A percentile compares a stretch with the other conserved stretches of the same genome.
Conservation (phyloP, 2,113 vertebrate genomes). For the Menura novaehollandiae region DNA sequence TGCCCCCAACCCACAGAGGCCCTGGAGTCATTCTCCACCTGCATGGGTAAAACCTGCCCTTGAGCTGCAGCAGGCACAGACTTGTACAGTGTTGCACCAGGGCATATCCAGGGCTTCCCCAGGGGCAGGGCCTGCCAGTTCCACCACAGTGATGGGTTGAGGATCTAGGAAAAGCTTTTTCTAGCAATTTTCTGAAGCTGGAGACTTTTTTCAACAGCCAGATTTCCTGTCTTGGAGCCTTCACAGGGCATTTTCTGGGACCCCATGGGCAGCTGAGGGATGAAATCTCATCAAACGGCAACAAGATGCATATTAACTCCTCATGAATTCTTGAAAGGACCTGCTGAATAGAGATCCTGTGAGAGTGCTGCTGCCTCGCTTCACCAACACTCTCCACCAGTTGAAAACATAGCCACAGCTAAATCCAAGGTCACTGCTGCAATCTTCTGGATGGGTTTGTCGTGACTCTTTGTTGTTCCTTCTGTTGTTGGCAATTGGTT, state of each 20-base stretch:
- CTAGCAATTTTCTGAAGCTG: not conserved
- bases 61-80: not conserved
- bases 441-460: not conserved
- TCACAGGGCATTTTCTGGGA: not conserved
- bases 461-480: not conserved
- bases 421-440: not conserved
- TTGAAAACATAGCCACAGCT: not conserved
- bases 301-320: not conserved
- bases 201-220: not conserved
- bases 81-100: fast-evolving
- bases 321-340: not conserved
- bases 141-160: not conserved
- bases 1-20: not conserved
- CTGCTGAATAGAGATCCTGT: not conserved
- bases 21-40: not conserved
- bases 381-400: not conserved
- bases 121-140: not conserved
- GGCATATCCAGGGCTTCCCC: not conserved
- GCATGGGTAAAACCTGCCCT: not conserved
- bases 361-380: fast-evolving
- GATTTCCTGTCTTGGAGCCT: not conserved
- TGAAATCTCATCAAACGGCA: not conserved
- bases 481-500: not conserved
- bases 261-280: not conserved
- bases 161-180: not conserved